A percentile compares a stretch with the other conserved stretches of the same genome.
Evolutionary conservation across 2,888 invertebrate species (phyloP).

Genomic region (Palloptera scutellata): DNA sequence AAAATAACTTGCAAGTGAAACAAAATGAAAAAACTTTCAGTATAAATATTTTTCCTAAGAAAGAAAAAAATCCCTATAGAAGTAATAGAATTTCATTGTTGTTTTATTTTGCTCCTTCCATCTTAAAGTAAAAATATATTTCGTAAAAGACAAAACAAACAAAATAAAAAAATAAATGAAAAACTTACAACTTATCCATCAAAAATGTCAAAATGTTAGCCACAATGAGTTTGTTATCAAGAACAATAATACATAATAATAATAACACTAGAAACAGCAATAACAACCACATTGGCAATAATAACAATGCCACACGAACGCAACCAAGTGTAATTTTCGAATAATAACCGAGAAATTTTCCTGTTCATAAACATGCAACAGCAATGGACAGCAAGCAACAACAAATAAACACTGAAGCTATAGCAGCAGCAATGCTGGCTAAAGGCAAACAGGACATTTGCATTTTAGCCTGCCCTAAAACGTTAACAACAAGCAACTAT

Average conservation of each 20-base stretch:
- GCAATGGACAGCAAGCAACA: background rate
- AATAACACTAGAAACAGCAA: conserved; percentile 7
- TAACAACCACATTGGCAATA: background rate
- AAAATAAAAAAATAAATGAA: conserved; percentile 4
- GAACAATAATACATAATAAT: conserved; percentile 21
- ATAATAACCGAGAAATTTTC: conserved; percentile 43
- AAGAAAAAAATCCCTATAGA: no score
- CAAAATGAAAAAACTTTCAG: no score
- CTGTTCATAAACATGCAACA: conserved; percentile 29
- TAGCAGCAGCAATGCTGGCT: background rate
- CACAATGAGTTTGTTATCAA: conserved; percentile 26
- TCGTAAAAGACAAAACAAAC: no score
- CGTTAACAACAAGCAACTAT: no score
- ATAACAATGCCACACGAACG: conserved; percentile 19
- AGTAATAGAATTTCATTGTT: no score
- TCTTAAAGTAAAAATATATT: no score
- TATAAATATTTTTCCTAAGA: no score
- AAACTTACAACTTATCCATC: conserved; percentile 25
- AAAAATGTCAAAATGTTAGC: conserved; percentile 23
- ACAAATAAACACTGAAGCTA: no score
- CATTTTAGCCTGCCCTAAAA: background rate
- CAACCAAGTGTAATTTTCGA: conserved; percentile 39
- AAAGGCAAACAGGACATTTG: background rate
- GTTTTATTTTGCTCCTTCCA: no score
- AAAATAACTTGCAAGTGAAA: no score